phyloP scores from a whole-genome alignment of 2,113 vertebrate species.

The Barbus barbus region DNA sequence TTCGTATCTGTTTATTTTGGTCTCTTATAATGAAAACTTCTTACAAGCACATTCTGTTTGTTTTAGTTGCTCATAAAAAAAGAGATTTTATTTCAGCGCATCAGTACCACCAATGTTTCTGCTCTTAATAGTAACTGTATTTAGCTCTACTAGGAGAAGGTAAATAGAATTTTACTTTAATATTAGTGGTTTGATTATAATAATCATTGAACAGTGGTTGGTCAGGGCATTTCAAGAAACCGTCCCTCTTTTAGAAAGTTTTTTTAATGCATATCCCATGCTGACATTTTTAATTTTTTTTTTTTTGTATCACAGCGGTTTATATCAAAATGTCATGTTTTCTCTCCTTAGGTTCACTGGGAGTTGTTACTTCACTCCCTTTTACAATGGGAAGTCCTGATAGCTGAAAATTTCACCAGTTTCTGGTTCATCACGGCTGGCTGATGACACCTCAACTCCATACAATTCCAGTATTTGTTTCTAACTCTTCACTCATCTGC shows the following conservation, averaged over 20 bases:
- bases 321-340: conserved; percentile 23
- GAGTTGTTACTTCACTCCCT: conserved; percentile 57
- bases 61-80: conserved; percentile 1
- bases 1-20: neutral
- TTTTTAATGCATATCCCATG: neutral
- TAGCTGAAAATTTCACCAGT: conserved; percentile 66
- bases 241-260: neutral
- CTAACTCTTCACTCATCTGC: conserved; percentile 60
- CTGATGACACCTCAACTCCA: conserved; percentile 72
- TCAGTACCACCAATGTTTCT: neutral
- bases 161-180: neutral
- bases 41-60: neutral
- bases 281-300: conserved; percentile 18
- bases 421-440: conserved; percentile 71
- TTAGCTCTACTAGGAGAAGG: neutral
- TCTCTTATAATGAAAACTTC: neutral
- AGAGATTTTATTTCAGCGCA: neutral
- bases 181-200: neutral
- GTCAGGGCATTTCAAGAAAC: neutral
- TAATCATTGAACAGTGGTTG: conserved; percentile 11
- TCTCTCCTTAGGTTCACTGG: conserved; percentile 63
- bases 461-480: conserved; percentile 64
- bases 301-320: neutral
- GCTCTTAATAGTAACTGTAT: neutral
- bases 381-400: conserved; percentile 74